Evolutionary conservation across 2,113 vertebrate species (phyloP).

Genomic region (Malurus alboscapulatus): DNA sequence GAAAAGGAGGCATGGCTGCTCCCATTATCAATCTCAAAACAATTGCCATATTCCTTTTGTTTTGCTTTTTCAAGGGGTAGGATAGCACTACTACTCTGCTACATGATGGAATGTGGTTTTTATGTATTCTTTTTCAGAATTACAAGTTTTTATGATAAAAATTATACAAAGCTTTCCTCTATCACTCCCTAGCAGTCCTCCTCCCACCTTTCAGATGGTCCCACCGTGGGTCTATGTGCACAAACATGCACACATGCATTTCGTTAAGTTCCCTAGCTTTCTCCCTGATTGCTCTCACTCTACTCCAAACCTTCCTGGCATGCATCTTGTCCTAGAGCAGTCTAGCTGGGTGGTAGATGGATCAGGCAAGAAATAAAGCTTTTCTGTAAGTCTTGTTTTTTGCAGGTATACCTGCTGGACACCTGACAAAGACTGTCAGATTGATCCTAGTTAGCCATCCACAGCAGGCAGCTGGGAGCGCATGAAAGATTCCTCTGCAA

Average conservation of each 20-base stretch:
- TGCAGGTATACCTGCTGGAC: not conserved
- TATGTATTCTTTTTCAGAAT: not conserved
- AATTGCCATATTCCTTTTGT: not conserved
- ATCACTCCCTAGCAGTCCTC: not conserved
- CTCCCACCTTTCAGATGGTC: not conserved
- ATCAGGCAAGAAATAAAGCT: not conserved
- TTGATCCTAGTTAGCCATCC: not conserved
- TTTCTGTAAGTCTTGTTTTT: not conserved
- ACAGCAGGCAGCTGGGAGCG: not conserved
- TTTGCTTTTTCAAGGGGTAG: not conserved
- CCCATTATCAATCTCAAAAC: not conserved
- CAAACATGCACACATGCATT: not conserved
- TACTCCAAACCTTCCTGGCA: not conserved
- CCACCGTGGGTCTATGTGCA: not conserved
- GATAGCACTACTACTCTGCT: not conserved
- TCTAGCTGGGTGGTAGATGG: not conserved
- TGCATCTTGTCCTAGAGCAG: not conserved
- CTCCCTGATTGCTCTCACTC: not conserved
- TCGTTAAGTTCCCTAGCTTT: not conserved
- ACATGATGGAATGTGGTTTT: not conserved
- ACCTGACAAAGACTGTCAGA: not conserved
- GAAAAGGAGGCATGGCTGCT: not conserved
- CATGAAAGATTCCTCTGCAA: not conserved
- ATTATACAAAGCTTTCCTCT: not conserved
- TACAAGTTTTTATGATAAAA: not conserved